These are phyloP conservation scores for Anarrhichthys ocellatus DNA, from an alignment of 2,113 vertebrate genomes.

Conservation along the genomic window DNA sequence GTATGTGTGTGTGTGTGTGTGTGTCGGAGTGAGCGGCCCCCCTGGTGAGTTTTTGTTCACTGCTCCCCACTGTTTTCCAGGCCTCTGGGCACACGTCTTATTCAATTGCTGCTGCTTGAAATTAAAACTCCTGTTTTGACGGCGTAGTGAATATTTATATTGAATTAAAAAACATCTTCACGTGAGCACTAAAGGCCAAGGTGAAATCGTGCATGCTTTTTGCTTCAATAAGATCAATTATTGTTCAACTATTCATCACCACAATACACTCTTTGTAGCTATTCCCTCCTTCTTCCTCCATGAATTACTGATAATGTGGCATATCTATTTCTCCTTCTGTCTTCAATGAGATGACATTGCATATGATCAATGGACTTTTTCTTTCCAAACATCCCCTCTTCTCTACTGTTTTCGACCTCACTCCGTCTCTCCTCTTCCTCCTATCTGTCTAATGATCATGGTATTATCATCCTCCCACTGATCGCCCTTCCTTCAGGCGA, in stretches of 20 bases:
- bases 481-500: slow-evolving; percentile 20
- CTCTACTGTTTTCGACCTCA: neutral
- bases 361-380: slow-evolving; percentile 36
- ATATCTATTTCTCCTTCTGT: slow-evolving; percentile 6
- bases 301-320: slow-evolving; percentile 24
- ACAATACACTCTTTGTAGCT: neutral
- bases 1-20: slow-evolving; percentile 26
- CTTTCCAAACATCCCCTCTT: slow-evolving; percentile 2
- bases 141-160: slow-evolving; percentile 34
- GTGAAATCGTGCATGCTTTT: slow-evolving; percentile 11
- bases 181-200: neutral
- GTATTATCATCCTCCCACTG: slow-evolving; percentile 57
- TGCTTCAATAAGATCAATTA: slow-evolving; percentile 28
- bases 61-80: slow-evolving; percentile 39
- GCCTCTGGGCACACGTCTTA: slow-evolving; percentile 42
- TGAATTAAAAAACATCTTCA: slow-evolving; percentile 1
- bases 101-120: slow-evolving; percentile 54
- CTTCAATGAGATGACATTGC: slow-evolving; percentile 16
- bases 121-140: slow-evolving; percentile 28
- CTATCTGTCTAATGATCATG: slow-evolving; percentile 50
- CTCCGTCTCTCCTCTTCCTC: slow-evolving; percentile 8
- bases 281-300: slow-evolving; percentile 5
- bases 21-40: slow-evolving; percentile 45
- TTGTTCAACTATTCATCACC: slow-evolving; percentile 34
- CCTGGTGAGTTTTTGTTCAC: slow-evolving; percentile 57